Percentiles rank a stretch among this genome's conserved stretches.
Evolutionary conservation across 64 coral and sea anemone species (phyloP).

Genomic region (Pachyseris speciosa): DNA sequence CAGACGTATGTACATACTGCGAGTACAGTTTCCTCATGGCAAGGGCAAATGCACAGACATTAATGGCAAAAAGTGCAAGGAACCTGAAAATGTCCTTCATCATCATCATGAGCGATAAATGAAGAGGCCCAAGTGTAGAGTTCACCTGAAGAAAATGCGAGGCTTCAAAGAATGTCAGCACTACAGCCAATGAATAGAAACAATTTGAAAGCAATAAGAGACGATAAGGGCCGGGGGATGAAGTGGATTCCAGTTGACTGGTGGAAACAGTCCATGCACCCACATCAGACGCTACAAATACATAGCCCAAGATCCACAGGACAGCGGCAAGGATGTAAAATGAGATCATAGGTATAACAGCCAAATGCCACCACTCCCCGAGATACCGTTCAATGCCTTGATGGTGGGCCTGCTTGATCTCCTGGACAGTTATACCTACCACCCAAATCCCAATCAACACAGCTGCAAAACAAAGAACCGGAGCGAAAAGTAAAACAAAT

Average conservation of each 20-base stretch:
- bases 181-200: conserved; percentile 66
- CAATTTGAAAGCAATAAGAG: conserved; percentile 73
- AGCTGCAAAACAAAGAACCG: conserved; percentile 24
- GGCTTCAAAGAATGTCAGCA: conserved; percentile 63
- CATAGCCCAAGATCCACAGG: conserved; percentile 71
- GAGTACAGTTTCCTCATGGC: conserved; percentile 81
- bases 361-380: conserved; percentile 79
- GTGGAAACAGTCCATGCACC: neutral
- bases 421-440: conserved; percentile 67
- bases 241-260: neutral
- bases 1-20: conserved; percentile 38
- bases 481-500: neutral
- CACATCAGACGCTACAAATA: neutral
- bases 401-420: conserved; percentile 65
- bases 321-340: conserved; percentile 59
- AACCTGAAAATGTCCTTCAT: conserved; percentile 71
- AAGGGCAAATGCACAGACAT: conserved; percentile 49
- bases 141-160: conserved; percentile 61
- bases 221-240: conserved; percentile 12
- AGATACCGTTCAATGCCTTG: conserved; percentile 52
- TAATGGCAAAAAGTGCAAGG: conserved; percentile 48
- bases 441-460: conserved; percentile 77
- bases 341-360: conserved; percentile 45
- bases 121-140: conserved; percentile 59
- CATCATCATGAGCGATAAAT: conserved; percentile 82